Conservation (phyloP, 2,888 invertebrate species). For the Flexamia atlantica region DNA sequence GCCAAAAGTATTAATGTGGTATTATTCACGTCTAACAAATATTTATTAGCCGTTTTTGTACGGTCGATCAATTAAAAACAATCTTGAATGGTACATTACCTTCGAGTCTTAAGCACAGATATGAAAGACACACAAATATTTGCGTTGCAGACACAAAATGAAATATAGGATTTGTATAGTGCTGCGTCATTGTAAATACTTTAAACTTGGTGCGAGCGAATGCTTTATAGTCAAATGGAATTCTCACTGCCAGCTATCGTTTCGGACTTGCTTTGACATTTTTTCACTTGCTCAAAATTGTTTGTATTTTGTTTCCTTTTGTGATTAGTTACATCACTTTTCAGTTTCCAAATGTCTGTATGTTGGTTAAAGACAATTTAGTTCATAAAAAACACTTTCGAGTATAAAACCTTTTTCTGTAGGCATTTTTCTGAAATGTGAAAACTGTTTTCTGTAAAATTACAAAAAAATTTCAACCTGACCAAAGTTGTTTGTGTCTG, state of each 20-base stretch:
- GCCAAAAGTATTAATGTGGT: not conserved
- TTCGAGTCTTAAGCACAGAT: not conserved
- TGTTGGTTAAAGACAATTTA: not conserved
- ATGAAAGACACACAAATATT: slow-evolving; percentile 16
- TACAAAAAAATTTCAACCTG: not conserved
- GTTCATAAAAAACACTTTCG: not conserved
- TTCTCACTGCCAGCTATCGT: slow-evolving; percentile 11
- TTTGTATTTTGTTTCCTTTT: not conserved
- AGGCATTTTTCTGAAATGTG: not conserved
- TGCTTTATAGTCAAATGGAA: slow-evolving; percentile 46
- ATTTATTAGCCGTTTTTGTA: not conserved
- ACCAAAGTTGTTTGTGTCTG: no score
- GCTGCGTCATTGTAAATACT: slow-evolving; percentile 36
- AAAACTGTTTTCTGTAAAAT: not conserved
- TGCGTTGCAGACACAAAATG: slow-evolving; percentile 15
- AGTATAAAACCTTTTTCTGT: not conserved
- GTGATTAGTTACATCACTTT: not conserved
- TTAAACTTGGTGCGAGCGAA: slow-evolving; percentile 39
- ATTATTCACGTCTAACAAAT: not conserved
- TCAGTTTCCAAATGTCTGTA: not conserved
- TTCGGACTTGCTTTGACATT: not conserved
- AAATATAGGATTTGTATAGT: not conserved
- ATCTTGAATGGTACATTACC: not conserved
- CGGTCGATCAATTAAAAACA: not conserved
- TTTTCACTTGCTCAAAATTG: slow-evolving; percentile 24